Conservation (phyloP, 2,113 vertebrate species). For the Atlantisia rogersi region DNA sequence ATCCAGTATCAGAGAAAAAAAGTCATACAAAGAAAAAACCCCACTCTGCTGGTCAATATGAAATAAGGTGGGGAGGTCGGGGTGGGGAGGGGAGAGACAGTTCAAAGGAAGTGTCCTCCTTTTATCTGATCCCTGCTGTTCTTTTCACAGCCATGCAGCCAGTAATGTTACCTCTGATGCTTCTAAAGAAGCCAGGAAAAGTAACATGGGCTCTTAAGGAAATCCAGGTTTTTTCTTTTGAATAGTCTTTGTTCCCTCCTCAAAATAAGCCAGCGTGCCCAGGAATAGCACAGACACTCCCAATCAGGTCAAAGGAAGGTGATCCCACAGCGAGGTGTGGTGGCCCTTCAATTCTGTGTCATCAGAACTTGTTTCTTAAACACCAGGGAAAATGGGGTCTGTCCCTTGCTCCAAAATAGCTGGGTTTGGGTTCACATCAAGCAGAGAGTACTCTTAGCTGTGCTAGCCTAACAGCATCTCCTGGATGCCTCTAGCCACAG, state of each 20-base stretch:
- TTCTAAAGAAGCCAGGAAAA: not conserved
- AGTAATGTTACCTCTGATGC: not conserved
- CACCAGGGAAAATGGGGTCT: not conserved
- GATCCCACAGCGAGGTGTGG: not conserved
- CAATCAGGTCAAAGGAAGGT: not conserved
- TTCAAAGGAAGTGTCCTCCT: slow-evolving; percentile 26
- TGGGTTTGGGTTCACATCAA: not conserved
- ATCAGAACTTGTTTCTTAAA: not conserved
- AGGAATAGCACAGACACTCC: not conserved
- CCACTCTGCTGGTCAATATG: not conserved
- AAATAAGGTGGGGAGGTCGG: not conserved
- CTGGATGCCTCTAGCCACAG: not conserved
- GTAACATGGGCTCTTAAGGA: not conserved
- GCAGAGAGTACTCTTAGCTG: not conserved
- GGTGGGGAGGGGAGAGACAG: not conserved
- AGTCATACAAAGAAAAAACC: not conserved
- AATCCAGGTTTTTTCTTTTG: not conserved
- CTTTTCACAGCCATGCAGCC: not conserved
- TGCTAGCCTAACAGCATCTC: not conserved
- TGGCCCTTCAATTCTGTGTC: not conserved
- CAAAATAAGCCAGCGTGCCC: not conserved
- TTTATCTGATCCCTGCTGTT: slow-evolving; percentile 23
- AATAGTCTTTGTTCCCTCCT: not conserved
- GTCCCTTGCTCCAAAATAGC: not conserved
- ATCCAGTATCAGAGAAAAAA: not conserved